These are phyloP conservation scores for Pseudomugil tenellus DNA, from an alignment of 2,797 vertebrate species.

Conservation along the genomic window DNA sequence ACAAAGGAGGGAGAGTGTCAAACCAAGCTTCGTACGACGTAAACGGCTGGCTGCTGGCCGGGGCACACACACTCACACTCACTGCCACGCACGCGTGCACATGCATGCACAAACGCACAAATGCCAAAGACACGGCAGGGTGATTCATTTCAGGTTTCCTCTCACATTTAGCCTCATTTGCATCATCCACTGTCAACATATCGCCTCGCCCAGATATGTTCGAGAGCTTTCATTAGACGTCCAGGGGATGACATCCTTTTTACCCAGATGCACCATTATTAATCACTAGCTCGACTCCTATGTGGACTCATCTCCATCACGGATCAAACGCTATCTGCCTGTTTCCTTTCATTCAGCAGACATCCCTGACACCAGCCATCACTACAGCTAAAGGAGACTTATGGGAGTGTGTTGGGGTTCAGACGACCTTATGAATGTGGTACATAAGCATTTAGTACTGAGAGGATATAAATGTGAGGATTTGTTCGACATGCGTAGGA, in stretches of 20 bases:
- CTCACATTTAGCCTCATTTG: constrained; percentile 87
- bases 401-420: constrained; percentile 77
- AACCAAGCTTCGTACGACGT: constrained; percentile 74
- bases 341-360: constrained; percentile 82
- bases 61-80: constrained; percentile 20
- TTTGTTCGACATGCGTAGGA: constrained; percentile 68
- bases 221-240: constrained; percentile 84
- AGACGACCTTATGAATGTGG: constrained; percentile 77
- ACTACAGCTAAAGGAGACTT: constrained; percentile 82
- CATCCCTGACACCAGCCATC: constrained; percentile 83
- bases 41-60: constrained; percentile 74
- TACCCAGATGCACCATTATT: constrained; percentile 77
- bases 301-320: constrained; percentile 84
- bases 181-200: constrained; percentile 84
- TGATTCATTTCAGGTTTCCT: constrained; percentile 84
- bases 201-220: constrained; percentile 79
- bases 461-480: constrained; percentile 75
- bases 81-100: neutral
- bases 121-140: constrained; percentile 70
- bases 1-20: constrained; percentile 81
- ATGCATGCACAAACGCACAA: constrained; percentile 36
- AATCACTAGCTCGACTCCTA: constrained; percentile 79
- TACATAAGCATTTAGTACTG: constrained; percentile 77
- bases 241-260: constrained; percentile 82
- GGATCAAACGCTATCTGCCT: constrained; percentile 82